Base-by-base conservation (phyloP, 2,797 vertebrate genomes). In the Ambastaia sidthimunki region DNA sequence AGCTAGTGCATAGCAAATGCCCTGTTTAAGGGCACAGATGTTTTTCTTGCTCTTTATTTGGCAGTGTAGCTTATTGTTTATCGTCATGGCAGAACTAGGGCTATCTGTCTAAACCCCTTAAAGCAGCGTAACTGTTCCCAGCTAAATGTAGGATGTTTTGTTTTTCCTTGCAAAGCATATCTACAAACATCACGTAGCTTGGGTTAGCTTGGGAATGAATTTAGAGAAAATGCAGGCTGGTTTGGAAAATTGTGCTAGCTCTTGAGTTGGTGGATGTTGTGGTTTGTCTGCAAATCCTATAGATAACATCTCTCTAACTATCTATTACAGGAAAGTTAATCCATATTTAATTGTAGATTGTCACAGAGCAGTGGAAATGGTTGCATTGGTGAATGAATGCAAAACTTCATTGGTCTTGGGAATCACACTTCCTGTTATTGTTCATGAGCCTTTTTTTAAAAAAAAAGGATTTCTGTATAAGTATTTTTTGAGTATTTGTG, bases 1-100 rank as follows among this genome's bases (percentile, higher is more conserved):
- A 77, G 74, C 41, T 73, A 69, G 57, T 78, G 50, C 52, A 11
- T 41, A 66, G 69, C 72, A 62, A 31, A 63, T 76, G 60, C n/a
- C 65, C 63, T 80, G 77, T 81, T 79, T 73, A 79, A 76, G 28
- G 71, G 65, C 78, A 78, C 13, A 13, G n/a, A 37, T 71, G 76
- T 28, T 54, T 13, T 47, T 59, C 28, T 28, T 28, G 28, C 13
- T 31, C 66, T 74, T 62, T 52, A 15, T 50, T 54, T 55, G 63
- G 79, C 34, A 75, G 37, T 73, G 67, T 71, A 7, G 44, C 67
- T 44, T 71, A 23, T 78, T 74, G 21, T 78, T 57, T 74, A 10
- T 52, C 59, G 0, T 54, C 31, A 25, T 74, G 15, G 28, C 69
- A 60, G 57, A 78, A 71, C 69, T 60, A 72, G 18, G 77, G 37